phyloP scores from a whole-genome alignment of 2,113 vertebrate genomes.

The Passer domesticus region DNA sequence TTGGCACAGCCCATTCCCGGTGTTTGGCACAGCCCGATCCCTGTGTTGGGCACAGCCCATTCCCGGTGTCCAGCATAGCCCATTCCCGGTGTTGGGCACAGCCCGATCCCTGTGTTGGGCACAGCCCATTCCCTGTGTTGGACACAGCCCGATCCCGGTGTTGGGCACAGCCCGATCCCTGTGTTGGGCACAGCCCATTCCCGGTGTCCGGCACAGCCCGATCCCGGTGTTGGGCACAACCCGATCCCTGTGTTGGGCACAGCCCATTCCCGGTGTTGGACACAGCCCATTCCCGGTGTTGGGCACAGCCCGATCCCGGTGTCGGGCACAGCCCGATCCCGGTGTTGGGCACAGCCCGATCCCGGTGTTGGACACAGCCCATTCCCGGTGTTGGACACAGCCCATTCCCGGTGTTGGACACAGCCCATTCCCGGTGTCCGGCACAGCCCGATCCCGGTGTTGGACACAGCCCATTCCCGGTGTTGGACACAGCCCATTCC shows the following conservation, averaged over 20 bases:
- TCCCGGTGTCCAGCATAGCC: too few species aligned
- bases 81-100: too few species aligned
- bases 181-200: accelerated
- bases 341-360: accelerated
- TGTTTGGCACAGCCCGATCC: too few species aligned
- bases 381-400: background rate
- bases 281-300: too few species aligned
- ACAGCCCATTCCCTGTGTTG: accelerated
- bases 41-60: too few species aligned
- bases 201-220: background rate
- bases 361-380: background rate
- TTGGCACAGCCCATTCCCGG: too few species aligned
- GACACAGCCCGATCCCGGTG: background rate
- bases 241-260: too few species aligned
- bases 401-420: accelerated
- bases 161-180: accelerated
- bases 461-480: background rate
- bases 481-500: accelerated
- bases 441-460: too few species aligned
- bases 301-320: too few species aligned
- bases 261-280: background rate
- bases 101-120: too few species aligned
- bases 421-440: accelerated
- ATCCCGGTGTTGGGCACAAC: too few species aligned
- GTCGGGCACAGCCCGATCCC: background rate